Evolutionary conservation across 1,140 invertebrate species (phyloP), one percentile per base, ranked within the genome.

Genomic region (Lycorma delicatula): DNA sequence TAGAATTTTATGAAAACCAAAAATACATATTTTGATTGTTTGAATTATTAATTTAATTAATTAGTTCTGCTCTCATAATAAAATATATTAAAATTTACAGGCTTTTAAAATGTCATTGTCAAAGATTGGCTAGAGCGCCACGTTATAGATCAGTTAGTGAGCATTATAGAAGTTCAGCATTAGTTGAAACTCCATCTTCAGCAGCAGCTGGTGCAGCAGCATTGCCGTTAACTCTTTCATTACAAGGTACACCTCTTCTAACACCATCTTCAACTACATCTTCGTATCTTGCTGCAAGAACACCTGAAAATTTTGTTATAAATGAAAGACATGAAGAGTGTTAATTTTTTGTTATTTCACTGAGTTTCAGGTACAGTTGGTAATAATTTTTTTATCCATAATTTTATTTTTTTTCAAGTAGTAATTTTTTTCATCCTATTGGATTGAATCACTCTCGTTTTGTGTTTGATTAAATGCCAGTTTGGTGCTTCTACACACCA

Each of bases 71-170:
- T 34, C 9, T 34, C n/a, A 34, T 9, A 9, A 9, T 34, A 9
- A 34, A 9, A n/a, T 34, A 9, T n/a, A 9, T 9, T 34, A n/a
- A 9, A n/a, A 34, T 91, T 70, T 80, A 86, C 36, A 82, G 84
- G 83, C 84, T 67, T 26, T 62, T 80, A 5, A 67, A 68, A 27
- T 79, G 77, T 63, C 67, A 68, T 50, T 77, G 72, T 73, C 73
- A 57, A 66, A 80, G 80, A 61, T 74, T 78, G 44, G 77, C 78
- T 0, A 72, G 80, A 48, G 78, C 79, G 20, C 68, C 77, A 29
- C 73, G 81, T 38, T 83, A 80, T 69, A 73, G 79, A 18, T 82
- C 81, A 4, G 81, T 81, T 38, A 82, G 75, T 27, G 81, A 82
- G 63, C 74, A 73, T 58, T n/a, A n/a, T n/a, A 68, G 80, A 2